These are phyloP conservation scores for Stenodema calcarata DNA, from an alignment of 2,888 invertebrate genomes.

Conservation along the genomic window DNA sequence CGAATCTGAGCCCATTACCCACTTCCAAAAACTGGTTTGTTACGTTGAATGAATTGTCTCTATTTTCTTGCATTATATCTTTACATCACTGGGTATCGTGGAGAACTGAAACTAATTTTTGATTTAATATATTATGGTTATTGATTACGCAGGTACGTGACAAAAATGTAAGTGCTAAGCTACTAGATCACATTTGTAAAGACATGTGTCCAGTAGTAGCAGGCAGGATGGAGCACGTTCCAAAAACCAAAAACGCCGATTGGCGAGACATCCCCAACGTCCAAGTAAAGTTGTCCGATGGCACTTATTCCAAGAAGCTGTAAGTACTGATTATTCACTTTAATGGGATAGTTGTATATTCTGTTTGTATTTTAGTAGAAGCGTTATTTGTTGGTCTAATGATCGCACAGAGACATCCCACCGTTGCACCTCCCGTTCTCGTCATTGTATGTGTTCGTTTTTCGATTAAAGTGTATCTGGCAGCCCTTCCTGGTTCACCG, in stretches of 20 bases:
- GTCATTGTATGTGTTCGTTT: no score
- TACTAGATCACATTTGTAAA: constrained; percentile 82
- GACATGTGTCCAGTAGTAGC: constrained; percentile 82
- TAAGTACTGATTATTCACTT: constrained; percentile 60
- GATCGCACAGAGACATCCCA: no score
- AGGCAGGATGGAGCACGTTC: constrained; percentile 78
- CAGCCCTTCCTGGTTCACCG: no score
- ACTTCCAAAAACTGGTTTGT: constrained; percentile 69
- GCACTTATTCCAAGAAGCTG: constrained; percentile 70
- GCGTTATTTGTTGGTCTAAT: no score
- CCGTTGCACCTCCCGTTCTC: no score
- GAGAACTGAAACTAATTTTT: no score
- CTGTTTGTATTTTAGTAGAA: no score
- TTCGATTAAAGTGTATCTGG: no score
- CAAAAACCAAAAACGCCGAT: constrained; percentile 77
- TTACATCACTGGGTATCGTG: no score
- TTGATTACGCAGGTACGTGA: constrained; percentile 33
- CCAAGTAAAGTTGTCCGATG: constrained; percentile 73
- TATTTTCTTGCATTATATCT: no score
- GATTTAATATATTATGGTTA: not conserved
- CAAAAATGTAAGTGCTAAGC: constrained; percentile 63
- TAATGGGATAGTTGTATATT: no score
- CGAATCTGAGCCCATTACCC: constrained; percentile 72
- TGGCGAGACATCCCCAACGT: constrained; percentile 88
- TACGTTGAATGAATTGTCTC: no score